Evolutionary conservation across 2,113 vertebrate genomes (phyloP).

Genomic region (Mesocricetus auratus): DNA sequence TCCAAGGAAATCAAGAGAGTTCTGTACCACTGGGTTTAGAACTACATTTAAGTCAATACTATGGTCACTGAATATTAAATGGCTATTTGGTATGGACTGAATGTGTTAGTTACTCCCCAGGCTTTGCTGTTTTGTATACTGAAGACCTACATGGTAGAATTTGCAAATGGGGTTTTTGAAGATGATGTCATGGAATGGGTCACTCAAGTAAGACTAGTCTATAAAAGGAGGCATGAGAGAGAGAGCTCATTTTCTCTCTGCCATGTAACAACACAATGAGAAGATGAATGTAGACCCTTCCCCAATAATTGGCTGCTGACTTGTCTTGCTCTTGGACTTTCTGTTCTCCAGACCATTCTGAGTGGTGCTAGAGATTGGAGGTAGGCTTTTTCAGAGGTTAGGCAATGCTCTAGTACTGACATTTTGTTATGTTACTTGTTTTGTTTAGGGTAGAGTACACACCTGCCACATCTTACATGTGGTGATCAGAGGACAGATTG

Average conservation of each 20-base stretch:
- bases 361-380: neutral
- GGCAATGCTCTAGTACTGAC: neutral
- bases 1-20: neutral
- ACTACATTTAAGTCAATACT: neutral
- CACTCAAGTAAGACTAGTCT: neutral
- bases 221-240: neutral
- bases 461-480: neutral
- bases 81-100: neutral
- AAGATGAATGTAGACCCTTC: neutral
- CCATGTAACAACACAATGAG: neutral
- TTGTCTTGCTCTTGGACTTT: neutral
- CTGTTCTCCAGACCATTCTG: neutral
- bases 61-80: neutral
- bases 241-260: neutral
- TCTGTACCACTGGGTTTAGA: neutral
- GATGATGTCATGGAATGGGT: neutral
- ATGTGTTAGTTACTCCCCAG: neutral
- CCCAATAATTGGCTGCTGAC: neutral
- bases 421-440: neutral
- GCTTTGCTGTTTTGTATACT: neutral
- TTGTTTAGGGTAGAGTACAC: neutral
- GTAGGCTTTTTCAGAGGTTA: neutral
- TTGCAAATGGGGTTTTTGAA: neutral
- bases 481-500: neutral
- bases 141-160: neutral